Conservation (phyloP, 2,888 invertebrate species). For the Patella ulyssiponensis region DNA sequence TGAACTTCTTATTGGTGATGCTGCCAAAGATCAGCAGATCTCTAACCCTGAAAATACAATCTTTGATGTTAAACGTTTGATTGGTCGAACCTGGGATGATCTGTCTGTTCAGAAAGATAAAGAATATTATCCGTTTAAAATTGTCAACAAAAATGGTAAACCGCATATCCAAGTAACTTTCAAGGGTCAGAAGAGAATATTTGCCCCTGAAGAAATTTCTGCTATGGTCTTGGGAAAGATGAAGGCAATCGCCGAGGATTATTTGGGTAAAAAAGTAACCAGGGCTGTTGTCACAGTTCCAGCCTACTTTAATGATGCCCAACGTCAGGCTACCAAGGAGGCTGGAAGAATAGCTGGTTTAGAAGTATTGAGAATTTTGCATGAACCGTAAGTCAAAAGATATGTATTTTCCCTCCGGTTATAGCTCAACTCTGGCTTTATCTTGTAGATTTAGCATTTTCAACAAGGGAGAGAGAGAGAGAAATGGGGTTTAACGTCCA, state of each 20-base stretch:
- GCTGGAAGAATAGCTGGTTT: conserved; percentile 95
- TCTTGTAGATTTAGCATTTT: too few relatives aligned
- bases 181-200: conserved; percentile 78
- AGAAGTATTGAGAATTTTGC: conserved; percentile 94
- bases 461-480: too few relatives aligned
- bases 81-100: conserved; percentile 97
- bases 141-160: conserved; percentile 89
- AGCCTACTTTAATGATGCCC: conserved; percentile 99
- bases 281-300: conserved; percentile 95
- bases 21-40: conserved; percentile 98
- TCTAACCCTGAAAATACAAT: conserved; percentile 99
- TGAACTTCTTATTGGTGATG: conserved; percentile 96
- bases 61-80: conserved; percentile 97
- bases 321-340: conserved; percentile 98
- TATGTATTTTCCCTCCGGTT: too few relatives aligned
- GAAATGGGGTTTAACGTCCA: too few relatives aligned
- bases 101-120: conserved; percentile 92
- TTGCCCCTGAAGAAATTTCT: conserved; percentile 98
- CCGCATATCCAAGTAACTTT: conserved; percentile 85
- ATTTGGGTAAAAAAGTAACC: conserved; percentile 90
- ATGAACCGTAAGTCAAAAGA: conserved; percentile 78
- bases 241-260: conserved; percentile 98
- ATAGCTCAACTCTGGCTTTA: too few relatives aligned
- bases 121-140: conserved; percentile 97
- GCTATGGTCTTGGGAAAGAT: conserved; percentile 98